phyloP scores from a whole-genome alignment of 2,113 vertebrate genomes.

The Bubo bubo region DNA sequence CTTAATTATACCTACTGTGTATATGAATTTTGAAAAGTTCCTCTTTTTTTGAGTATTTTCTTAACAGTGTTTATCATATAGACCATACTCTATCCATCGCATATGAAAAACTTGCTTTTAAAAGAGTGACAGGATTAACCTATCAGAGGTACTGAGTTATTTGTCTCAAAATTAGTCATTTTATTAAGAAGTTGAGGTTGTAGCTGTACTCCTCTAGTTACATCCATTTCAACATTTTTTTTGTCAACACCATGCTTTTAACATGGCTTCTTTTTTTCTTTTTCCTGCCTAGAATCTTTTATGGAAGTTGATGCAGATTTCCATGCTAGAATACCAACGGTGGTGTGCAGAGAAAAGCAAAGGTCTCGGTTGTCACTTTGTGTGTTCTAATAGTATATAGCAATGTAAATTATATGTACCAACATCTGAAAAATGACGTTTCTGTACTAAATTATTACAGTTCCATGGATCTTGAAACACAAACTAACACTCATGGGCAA shows the following conservation, averaged over 20 bases:
- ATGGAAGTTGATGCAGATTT: constrained; percentile 90
- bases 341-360: constrained; percentile 90
- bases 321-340: constrained; percentile 90
- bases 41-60: not conserved
- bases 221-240: not conserved
- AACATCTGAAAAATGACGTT: constrained; percentile 45
- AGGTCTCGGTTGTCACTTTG: constrained; percentile 79
- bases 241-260: constrained; percentile 3
- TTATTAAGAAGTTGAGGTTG: not conserved
- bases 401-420: constrained; percentile 40
- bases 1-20: not conserved
- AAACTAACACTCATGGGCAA: constrained; percentile 61
- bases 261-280: constrained; percentile 15
- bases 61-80: not conserved
- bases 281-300: constrained; percentile 79
- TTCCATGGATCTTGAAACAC: constrained; percentile 62
- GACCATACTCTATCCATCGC: not conserved
- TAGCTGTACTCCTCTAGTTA: not conserved
- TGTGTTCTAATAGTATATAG: constrained; percentile 65
- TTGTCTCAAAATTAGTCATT: not conserved
- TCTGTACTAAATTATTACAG: constrained; percentile 62
- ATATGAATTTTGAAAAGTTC: not conserved
- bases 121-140: not conserved
- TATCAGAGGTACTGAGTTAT: not conserved
- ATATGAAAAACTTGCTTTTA: not conserved